A percentile compares a stretch with the other conserved stretches of the same genome.
Evolutionary conservation across 2,113 vertebrate species (phyloP).

Genomic region (Meles meles): DNA sequence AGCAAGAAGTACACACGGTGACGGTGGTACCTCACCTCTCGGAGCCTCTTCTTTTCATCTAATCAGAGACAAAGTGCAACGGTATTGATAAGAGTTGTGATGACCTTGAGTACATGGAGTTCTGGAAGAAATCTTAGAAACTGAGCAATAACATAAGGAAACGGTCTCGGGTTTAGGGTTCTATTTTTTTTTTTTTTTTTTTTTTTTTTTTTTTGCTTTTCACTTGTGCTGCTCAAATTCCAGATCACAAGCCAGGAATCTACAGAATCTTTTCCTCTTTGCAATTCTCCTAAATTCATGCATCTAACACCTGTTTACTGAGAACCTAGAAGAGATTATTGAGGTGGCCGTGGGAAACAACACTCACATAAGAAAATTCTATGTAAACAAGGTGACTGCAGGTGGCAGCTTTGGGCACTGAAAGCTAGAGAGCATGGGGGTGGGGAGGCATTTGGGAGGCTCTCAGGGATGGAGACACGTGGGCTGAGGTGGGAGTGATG

Average conservation of each 20-base stretch:
- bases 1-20: rapidly evolving
- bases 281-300: background rate
- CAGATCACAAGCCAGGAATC: background rate
- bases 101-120: too few relatives aligned
- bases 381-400: background rate
- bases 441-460: background rate
- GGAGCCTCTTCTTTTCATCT: background rate
- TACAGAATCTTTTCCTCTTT: background rate
- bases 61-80: background rate
- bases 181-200: background rate
- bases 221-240: background rate
- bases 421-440: background rate
- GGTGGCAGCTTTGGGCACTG: background rate
- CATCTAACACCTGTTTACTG: background rate
- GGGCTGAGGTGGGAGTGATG: background rate
- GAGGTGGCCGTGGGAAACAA: background rate
- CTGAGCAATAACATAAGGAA: background rate
- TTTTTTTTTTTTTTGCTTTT: background rate
- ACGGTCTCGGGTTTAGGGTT: background rate
- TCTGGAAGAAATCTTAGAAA: background rate
- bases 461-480: background rate
- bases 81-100: background rate
- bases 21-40: background rate
- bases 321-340: background rate
- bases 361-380: background rate